A percentile compares a stretch with the other conserved stretches of the same genome.
These are phyloP conservation scores for Colistium nudipinnis DNA, from an alignment of 2,113 vertebrate species.

Conservation along the genomic window DNA sequence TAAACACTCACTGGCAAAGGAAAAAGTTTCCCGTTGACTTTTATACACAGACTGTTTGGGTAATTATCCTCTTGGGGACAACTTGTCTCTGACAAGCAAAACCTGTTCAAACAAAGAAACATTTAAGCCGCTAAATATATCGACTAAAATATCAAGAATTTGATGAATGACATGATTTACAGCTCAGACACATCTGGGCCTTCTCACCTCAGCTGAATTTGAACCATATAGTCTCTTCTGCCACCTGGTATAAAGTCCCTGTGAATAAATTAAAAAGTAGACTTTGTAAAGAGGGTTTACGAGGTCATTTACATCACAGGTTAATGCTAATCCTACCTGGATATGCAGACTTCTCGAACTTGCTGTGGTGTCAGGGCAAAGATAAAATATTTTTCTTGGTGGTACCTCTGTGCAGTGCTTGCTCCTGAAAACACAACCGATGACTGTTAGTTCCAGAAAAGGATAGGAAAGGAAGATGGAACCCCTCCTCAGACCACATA, in stretches of 20 bases:
- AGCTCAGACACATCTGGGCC: not conserved
- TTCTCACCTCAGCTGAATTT: slow-evolving; percentile 92
- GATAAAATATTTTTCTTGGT: slow-evolving; percentile 98
- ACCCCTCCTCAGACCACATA: not conserved
- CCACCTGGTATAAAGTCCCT: slow-evolving; percentile 96
- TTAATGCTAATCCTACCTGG: slow-evolving; percentile 94
- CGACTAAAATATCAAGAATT: no score
- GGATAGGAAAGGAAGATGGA: not conserved
- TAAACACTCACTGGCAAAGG: slow-evolving; percentile 89
- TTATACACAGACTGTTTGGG: slow-evolving; percentile 95
- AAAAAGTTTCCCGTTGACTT: slow-evolving; percentile 97
- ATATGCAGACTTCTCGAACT: slow-evolving; percentile 98
- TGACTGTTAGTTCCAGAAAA: not conserved
- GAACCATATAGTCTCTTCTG: slow-evolving; percentile 95
- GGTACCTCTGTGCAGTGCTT: slow-evolving; percentile 91
- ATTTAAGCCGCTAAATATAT: not conserved
- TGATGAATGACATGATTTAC: no score
- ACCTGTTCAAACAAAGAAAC: slow-evolving; percentile 76
- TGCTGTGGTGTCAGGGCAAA: slow-evolving; percentile 98
- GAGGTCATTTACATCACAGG: not conserved
- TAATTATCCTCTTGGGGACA: slow-evolving; percentile 98
- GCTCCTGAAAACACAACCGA: slow-evolving; percentile 80
- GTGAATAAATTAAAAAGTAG: no score
- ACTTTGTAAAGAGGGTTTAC: no score
- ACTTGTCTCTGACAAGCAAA: slow-evolving; percentile 97